Conservation (phyloP, 2,888 invertebrate species). For the Calephelis perditalis region DNA sequence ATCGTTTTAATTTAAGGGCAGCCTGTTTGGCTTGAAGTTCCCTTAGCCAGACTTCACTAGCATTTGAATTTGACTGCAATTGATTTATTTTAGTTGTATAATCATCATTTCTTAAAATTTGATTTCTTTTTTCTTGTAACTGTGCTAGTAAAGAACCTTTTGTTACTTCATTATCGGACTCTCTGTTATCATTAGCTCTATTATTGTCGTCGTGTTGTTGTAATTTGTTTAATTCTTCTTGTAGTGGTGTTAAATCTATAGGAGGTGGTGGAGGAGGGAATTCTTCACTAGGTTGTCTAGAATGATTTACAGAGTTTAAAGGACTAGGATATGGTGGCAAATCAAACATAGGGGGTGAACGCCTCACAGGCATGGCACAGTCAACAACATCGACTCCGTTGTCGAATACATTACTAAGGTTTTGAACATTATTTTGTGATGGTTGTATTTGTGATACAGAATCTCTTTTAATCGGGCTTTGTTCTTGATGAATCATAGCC, state of each 20-base stretch:
- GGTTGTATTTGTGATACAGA: slow-evolving; percentile 44
- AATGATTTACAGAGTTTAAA: slow-evolving; percentile 86
- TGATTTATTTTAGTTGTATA: slow-evolving; percentile 46
- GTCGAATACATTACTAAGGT: slow-evolving; percentile 61
- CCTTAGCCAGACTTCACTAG: slow-evolving; percentile 83
- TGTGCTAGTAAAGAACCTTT: slow-evolving; percentile 77
- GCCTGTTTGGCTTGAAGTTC: slow-evolving; percentile 90
- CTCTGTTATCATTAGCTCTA: slow-evolving; percentile 32
- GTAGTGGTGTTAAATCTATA: slow-evolving; percentile 81
- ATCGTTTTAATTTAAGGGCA: slow-evolving; percentile 63
- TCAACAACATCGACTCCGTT: slow-evolving; percentile 82
- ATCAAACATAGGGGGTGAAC: slow-evolving; percentile 73
- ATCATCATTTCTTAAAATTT: slow-evolving; percentile 73
- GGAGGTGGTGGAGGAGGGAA: slow-evolving; percentile 94
- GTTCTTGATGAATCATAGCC: slow-evolving; percentile 91
- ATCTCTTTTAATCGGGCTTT: slow-evolving; percentile 81
- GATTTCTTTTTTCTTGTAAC: slow-evolving; percentile 81
- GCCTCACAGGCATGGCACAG: slow-evolving; percentile 63
- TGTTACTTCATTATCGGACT: slow-evolving; percentile 47
- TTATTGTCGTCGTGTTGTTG: slow-evolving; percentile 39
- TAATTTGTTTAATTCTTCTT: slow-evolving; percentile 78
- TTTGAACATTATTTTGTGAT: slow-evolving; percentile 55
- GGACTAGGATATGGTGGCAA: slow-evolving; percentile 91
- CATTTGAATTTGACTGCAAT: slow-evolving; percentile 46
- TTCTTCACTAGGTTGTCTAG: slow-evolving; percentile 91